Base-by-base conservation (phyloP, 2,888 invertebrate genomes). In the Dyspetes luteomarginatus region DNA sequence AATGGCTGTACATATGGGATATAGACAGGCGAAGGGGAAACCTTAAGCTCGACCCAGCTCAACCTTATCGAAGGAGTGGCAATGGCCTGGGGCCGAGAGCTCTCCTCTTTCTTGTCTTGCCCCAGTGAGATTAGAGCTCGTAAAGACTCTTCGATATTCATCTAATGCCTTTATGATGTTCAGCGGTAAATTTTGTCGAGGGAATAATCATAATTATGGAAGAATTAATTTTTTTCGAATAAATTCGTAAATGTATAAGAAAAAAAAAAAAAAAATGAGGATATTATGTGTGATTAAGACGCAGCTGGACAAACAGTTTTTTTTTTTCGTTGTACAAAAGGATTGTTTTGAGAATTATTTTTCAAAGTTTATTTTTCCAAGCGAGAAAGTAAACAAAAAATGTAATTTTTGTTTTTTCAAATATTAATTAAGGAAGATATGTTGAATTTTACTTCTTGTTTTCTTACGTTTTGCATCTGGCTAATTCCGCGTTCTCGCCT, bases 41-140 rank as follows among this genome's bases (percentile, higher is more conserved):
- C 64, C 79, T 74, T 41, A 52, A 80, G 69, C 65, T 71, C 65
- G 65, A 80, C 60, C 69, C 71, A 30, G 50, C 71, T 74, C 65
- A 75, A 65, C 65, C 65, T 71, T 71, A 73, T 75, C 75, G 65
- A 67, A 71, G 79, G 79, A 80, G 79, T 75, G 79, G 56, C 65
- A 28, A 68, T 68, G 68, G 41, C 60, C 73, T 17, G 41, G 19
- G 68, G 68, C 48, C 24, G 19, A 17, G 45, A 45, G n/a, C 24
- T 58, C 22, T 71, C 58, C 67, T 67, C 41, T 52, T 55, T 26
- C 64, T 74, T 43, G 64, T 73, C 55, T 43, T 45, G 43, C 65
- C 65, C 41, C 43, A 22, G 26, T 19, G 68, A 36, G 75, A 76
- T 71, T 69, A 45, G 64, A 74, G 43, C 19, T 45, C 28, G 30